A percentile compares a stretch with the other conserved stretches of the same genome.
These are phyloP conservation scores for Brachionus calyciflorus DNA, from an alignment of 1,140 invertebrate genomes.

Conservation along the genomic window DNA sequence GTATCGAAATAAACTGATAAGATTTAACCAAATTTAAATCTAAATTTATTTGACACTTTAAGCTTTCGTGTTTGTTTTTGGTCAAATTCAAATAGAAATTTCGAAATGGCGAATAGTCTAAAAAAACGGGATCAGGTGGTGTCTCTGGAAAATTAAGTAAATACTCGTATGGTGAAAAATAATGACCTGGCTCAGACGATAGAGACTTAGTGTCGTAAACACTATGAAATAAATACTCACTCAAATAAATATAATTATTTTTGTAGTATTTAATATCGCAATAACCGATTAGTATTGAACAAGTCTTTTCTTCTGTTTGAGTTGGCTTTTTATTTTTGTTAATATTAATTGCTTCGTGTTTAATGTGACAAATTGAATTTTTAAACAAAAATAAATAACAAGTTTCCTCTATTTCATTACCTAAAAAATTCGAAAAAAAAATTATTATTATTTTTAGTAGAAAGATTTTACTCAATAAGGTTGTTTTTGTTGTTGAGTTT, in stretches of 20 bases:
- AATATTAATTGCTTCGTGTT: background rate
- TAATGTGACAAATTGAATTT: constrained; percentile 2
- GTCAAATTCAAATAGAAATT: background rate
- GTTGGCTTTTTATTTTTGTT: background rate
- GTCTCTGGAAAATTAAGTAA: background rate
- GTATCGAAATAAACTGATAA: background rate
- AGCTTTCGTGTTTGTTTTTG: background rate
- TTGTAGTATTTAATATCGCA: constrained; percentile 32
- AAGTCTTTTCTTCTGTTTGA: background rate
- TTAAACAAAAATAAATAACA: constrained; percentile 31
- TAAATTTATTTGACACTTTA: background rate
- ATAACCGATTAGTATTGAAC: constrained; percentile 10
- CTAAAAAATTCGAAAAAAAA: background rate
- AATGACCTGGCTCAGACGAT: background rate
- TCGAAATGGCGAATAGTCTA: background rate
- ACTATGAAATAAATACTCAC: constrained; percentile 36
- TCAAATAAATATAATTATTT: constrained; percentile 9
- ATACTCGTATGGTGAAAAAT: constrained; percentile 9
- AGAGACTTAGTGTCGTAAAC: constrained; percentile 34
- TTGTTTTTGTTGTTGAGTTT: no score
- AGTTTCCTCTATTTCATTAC: constrained; percentile 39
- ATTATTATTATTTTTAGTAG: background rate
- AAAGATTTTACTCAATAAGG: no score
- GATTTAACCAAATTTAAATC: background rate
- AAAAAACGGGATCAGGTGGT: background rate